These are phyloP conservation scores for Thymallus thymallus DNA, from an alignment of 2,113 vertebrate genomes.

Conservation along the genomic window DNA sequence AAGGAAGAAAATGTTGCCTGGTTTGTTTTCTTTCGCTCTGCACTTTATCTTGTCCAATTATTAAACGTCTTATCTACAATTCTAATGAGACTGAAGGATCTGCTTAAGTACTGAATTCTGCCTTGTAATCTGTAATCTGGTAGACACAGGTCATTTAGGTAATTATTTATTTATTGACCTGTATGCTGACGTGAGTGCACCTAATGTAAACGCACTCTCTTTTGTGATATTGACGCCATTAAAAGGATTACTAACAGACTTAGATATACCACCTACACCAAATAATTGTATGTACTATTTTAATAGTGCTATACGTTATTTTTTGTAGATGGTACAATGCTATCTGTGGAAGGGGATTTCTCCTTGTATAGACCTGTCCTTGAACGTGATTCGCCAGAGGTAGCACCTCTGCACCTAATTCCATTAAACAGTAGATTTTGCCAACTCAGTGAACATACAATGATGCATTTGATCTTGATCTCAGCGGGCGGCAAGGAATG, in stretches of 20 bases:
- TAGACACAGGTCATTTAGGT: background rate
- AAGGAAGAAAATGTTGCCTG: constrained; percentile 21
- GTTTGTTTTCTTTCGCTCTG: constrained; percentile 8
- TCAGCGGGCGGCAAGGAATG: constrained; percentile 22
- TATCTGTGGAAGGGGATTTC: constrained; percentile 17
- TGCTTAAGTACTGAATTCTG: background rate
- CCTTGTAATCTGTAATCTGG: background rate
- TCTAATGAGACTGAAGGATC: constrained; percentile 13
- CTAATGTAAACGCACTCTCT: constrained; percentile 10
- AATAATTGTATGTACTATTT: background rate
- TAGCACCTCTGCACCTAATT: constrained; percentile 57
- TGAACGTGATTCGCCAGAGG: constrained; percentile 50
- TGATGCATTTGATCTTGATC: constrained; percentile 61
- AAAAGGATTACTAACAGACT: background rate
- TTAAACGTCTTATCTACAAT: constrained; percentile 23
- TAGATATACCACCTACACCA: background rate
- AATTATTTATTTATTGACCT: constrained; percentile 9
- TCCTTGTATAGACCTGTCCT: constrained; percentile 50
- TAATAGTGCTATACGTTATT: background rate
- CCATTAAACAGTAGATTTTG: constrained; percentile 65
- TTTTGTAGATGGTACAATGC: background rate
- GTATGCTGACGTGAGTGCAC: background rate
- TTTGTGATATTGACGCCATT: no score
- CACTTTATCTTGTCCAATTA: constrained; percentile 11
- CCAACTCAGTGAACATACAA: constrained; percentile 70